phyloP scores from a whole-genome alignment of 2,113 vertebrate species.

The Muntiacus reevesi region DNA sequence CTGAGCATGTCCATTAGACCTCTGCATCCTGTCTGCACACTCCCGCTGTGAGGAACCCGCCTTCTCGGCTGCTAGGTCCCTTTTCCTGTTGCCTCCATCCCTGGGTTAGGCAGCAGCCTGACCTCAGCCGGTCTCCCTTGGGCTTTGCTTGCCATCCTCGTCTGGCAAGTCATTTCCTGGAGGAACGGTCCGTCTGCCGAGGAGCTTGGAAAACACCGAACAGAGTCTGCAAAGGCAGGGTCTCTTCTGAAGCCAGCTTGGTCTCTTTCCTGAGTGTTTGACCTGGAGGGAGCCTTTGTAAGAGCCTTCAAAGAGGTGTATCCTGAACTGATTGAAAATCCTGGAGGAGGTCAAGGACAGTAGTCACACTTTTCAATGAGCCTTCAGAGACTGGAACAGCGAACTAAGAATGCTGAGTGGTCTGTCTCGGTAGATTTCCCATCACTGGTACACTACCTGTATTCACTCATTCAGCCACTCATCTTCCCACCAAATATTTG shows the following conservation, averaged over 20 bases:
- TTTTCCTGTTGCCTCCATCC: background rate
- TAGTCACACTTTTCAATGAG: background rate
- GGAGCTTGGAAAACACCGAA: background rate
- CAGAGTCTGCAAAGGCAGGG: background rate
- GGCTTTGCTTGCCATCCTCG: background rate
- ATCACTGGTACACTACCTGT: fast-evolving
- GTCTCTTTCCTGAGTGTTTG: background rate
- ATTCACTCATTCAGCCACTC: too few species aligned
- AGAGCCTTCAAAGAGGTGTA: background rate
- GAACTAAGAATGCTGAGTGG: background rate
- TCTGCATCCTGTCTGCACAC: background rate
- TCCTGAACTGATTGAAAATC: background rate
- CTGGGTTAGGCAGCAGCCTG: background rate
- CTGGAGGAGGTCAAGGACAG: background rate
- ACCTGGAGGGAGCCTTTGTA: background rate
- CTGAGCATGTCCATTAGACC: background rate
- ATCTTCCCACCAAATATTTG: background rate
- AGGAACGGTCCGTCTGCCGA: background rate
- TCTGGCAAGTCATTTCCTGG: background rate
- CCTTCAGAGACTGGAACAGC: background rate
- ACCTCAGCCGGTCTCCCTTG: background rate
- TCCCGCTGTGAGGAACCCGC: background rate
- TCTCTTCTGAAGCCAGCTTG: background rate
- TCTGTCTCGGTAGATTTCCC: fast-evolving
- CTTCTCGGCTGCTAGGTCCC: background rate